Conservation (phyloP, 2,113 vertebrate species). For the Thermophis baileyi region DNA sequence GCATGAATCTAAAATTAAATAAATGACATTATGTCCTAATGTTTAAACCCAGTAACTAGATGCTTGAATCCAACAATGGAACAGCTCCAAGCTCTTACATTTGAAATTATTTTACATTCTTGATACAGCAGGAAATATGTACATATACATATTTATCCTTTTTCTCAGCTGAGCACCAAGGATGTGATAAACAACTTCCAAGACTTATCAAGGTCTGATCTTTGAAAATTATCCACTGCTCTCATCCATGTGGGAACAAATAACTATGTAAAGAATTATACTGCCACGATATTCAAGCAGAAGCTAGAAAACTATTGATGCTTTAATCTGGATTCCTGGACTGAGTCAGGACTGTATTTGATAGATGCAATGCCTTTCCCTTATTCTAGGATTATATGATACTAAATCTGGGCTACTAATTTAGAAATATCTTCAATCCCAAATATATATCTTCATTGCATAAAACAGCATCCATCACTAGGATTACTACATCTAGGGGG, state of each 20-base stretch:
- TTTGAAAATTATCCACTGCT: background rate
- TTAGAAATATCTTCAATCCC: background rate
- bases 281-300: background rate
- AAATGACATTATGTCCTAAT: background rate
- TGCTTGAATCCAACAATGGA: background rate
- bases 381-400: background rate
- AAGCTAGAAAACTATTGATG: background rate
- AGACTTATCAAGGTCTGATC: background rate
- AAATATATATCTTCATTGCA: background rate
- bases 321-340: background rate
- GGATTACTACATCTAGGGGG: background rate
- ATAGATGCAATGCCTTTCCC: background rate
- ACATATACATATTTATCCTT: background rate
- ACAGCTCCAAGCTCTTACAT: background rate
- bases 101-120: background rate
- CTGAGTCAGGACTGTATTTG: background rate
- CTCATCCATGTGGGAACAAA: background rate
- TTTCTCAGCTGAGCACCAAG: background rate
- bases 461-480: background rate
- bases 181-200: background rate
- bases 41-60: background rate
- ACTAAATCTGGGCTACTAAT: background rate
- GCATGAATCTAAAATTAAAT: background rate
- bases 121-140: background rate
- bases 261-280: background rate